Conservation (phyloP, 2,113 vertebrate species). For the Cervus canadensis region DNA sequence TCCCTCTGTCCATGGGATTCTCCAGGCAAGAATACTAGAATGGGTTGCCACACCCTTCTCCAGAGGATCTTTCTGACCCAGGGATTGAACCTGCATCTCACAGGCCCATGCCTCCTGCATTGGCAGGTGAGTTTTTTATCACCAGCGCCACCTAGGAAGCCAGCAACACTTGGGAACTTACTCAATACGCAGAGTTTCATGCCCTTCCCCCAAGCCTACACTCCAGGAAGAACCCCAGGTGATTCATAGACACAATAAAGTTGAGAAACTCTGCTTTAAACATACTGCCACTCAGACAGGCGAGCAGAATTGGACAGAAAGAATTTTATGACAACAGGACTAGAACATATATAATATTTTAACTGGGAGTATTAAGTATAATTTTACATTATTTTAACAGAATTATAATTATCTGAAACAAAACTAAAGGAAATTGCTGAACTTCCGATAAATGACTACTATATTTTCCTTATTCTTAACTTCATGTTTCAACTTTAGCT, state of each 20-base stretch:
- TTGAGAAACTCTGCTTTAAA: neutral
- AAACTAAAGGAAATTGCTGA: neutral
- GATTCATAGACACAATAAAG: neutral
- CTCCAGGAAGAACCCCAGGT: neutral
- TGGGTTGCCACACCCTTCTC: accelerated
- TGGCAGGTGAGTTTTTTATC: neutral
- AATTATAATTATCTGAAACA: neutral
- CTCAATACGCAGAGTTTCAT: neutral
- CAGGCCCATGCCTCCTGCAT: neutral
- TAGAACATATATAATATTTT: slow-evolving; percentile 39
- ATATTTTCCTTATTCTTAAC: neutral
- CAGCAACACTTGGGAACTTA: neutral
- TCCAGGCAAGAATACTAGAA: neutral
- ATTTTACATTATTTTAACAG: neutral
- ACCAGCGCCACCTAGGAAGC: neutral
- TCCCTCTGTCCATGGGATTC: neutral
- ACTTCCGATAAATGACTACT: neutral
- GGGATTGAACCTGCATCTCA: neutral
- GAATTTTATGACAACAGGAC: neutral
- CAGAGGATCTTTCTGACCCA: neutral
- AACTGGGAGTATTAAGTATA: neutral
- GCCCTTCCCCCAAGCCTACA: neutral
- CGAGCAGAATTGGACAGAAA: neutral
- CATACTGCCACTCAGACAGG: neutral
- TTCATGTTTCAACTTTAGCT: neutral